These are phyloP conservation scores for Chitala chitala DNA, from an alignment of 2,113 vertebrate genomes.

Conservation along the genomic window DNA sequence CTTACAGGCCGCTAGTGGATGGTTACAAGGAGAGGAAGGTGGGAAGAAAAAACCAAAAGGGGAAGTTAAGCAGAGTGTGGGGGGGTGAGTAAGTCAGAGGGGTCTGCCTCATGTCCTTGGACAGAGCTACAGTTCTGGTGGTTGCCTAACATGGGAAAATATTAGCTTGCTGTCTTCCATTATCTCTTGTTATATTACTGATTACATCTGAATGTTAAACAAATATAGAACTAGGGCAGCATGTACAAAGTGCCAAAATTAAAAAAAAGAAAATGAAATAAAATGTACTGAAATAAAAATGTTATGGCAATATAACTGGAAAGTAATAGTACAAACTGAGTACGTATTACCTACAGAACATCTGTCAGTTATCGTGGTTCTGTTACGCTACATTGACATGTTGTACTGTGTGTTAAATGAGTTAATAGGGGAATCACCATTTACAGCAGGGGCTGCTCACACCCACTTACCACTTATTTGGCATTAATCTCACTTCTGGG, in stretches of 20 bases:
- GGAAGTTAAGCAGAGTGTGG: background rate
- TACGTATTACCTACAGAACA: background rate
- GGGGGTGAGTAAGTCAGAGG: background rate
- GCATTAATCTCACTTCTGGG: slow-evolving; percentile 9
- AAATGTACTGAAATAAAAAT: background rate
- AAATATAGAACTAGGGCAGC: too few species aligned
- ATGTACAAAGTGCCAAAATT: too few species aligned
- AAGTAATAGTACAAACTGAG: background rate
- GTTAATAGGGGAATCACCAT: background rate
- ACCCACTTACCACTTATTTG: background rate
- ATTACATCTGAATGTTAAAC: background rate
- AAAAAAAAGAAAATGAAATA: background rate
- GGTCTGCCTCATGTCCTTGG: background rate
- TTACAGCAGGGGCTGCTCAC: background rate
- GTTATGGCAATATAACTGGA: background rate
- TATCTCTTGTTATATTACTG: background rate
- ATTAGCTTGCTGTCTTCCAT: background rate
- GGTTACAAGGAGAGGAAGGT: background rate
- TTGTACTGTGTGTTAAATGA: background rate
- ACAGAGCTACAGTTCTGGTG: background rate
- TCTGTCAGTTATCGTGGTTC: background rate
- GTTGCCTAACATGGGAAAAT: background rate
- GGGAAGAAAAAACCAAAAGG: background rate
- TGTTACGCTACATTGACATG: background rate
- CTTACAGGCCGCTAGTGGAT: background rate